Evolutionary conservation across 1,140 invertebrate genomes (phyloP).

Genomic region (Magallana ariakensis): DNA sequence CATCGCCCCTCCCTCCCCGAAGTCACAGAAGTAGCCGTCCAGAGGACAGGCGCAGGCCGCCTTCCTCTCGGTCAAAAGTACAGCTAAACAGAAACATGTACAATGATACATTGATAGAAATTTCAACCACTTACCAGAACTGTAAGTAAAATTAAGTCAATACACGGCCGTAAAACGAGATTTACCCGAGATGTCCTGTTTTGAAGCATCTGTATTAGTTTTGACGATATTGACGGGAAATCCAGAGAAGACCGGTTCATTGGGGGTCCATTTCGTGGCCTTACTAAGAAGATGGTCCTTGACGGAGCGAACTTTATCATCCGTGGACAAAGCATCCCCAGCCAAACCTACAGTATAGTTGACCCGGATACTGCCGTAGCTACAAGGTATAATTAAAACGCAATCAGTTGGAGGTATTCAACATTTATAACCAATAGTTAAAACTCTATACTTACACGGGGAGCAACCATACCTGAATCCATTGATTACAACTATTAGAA

Average conservation of each 20-base stretch:
- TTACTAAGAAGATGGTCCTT: background rate
- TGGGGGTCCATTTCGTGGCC: background rate
- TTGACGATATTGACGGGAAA: background rate
- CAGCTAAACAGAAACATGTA: background rate
- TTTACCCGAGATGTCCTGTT: background rate
- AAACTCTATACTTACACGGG: no score
- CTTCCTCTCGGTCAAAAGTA: background rate
- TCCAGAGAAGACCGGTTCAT: background rate
- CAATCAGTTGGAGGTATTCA: no score
- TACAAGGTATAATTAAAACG: background rate
- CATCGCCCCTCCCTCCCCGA: background rate
- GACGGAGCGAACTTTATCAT: background rate
- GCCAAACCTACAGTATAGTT: background rate
- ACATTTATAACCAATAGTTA: no score
- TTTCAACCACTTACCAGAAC: no score
- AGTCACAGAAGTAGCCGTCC: background rate
- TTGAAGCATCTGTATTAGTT: background rate
- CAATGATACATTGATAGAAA: no score
- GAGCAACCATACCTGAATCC: background rate
- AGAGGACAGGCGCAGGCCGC: background rate
- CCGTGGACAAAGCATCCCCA: background rate
- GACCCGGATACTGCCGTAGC: background rate
- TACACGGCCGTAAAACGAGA: no score
- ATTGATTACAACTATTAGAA: conserved; percentile 16
- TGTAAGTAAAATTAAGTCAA: no score